Conservation (phyloP, 2,797 vertebrate species). For the Sebastes trivittatus region DNA sequence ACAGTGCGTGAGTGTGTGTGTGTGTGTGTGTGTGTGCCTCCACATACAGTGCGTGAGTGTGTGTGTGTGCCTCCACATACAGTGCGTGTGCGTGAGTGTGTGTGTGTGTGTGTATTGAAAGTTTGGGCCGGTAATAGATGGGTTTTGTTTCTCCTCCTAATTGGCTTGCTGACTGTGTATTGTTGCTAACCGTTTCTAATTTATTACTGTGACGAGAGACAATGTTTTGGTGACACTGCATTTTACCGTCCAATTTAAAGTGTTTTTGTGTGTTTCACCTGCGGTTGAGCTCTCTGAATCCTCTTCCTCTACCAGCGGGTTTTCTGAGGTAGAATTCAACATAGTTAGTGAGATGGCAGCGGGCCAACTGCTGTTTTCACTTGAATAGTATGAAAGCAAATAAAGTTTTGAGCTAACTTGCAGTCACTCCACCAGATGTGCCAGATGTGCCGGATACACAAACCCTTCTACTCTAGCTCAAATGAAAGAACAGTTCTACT, state of each 20-base stretch:
- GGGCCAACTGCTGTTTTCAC: conserved; percentile 3
- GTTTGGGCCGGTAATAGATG: conserved; percentile 51
- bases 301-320: conserved; percentile 7
- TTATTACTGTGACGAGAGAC: conserved; percentile 50
- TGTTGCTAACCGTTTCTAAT: conserved; percentile 69
- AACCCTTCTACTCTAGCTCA: neutral
- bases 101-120: conserved; percentile 25
- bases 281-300: conserved; percentile 27
- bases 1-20: neutral
- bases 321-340: conserved; percentile 29
- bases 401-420: neutral
- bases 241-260: conserved; percentile 66
- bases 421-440: neutral
- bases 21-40: neutral
- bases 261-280: conserved; percentile 63
- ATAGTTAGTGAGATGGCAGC: conserved; percentile 16
- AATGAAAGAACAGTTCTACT: neutral
- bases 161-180: conserved; percentile 63
- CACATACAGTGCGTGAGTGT: neutral
- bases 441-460: neutral
- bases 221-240: conserved; percentile 59
- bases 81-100: neutral
- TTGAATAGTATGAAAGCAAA: conserved; percentile 10
- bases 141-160: conserved; percentile 59
- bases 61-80: neutral